A percentile compares a stretch with the other conserved stretches of the same genome.
These are phyloP conservation scores for Drosophila seclusa DNA, from an alignment of 2,888 invertebrate genomes.

Conservation along the genomic window DNA sequence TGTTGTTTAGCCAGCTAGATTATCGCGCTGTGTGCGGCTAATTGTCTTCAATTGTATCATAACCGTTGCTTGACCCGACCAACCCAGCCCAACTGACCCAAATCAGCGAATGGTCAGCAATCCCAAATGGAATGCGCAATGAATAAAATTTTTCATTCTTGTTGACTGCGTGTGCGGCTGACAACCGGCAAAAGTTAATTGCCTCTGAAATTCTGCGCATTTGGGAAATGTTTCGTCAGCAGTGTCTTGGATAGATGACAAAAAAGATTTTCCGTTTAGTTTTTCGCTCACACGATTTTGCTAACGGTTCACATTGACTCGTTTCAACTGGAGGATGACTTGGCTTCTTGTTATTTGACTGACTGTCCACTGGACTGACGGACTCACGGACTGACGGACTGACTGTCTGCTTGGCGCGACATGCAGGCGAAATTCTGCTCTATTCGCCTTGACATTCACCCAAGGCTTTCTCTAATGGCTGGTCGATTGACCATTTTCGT, in stretches of 20 bases:
- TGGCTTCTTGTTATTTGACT: conserved; percentile 11
- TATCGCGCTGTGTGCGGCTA: conserved; percentile 51
- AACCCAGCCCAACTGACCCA: conserved; percentile 63
- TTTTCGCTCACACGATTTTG: conserved; percentile 53
- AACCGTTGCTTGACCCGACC: conserved; percentile 72
- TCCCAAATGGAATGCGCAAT: conserved; percentile 62
- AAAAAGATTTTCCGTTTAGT: conserved; percentile 52
- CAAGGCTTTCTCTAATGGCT: conserved; percentile 75
- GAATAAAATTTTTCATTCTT: conserved; percentile 46
- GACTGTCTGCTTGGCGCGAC: conserved; percentile 26
- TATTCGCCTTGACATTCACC: conserved; percentile 67
- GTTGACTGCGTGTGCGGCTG: conserved; percentile 57
- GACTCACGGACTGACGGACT: conserved; percentile 1
- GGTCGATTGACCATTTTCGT: conserved; percentile 76
- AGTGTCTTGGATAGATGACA: conserved; percentile 53
- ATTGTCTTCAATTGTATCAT: conserved; percentile 78
- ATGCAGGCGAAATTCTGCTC: conserved; percentile 24
- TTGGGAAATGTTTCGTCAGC: conserved; percentile 61
- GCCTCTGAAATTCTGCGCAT: conserved; percentile 71
- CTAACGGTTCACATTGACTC: conserved; percentile 53
- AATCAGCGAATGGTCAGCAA: conserved; percentile 58
- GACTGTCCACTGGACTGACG: conserved; percentile 1
- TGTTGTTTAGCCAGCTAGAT: conserved; percentile 45
- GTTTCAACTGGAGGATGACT: conserved; percentile 31
- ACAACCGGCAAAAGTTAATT: conserved; percentile 66